Conservation (phyloP, 1,140 invertebrate genomes). For the Polypedilum vanderplanki region DNA sequence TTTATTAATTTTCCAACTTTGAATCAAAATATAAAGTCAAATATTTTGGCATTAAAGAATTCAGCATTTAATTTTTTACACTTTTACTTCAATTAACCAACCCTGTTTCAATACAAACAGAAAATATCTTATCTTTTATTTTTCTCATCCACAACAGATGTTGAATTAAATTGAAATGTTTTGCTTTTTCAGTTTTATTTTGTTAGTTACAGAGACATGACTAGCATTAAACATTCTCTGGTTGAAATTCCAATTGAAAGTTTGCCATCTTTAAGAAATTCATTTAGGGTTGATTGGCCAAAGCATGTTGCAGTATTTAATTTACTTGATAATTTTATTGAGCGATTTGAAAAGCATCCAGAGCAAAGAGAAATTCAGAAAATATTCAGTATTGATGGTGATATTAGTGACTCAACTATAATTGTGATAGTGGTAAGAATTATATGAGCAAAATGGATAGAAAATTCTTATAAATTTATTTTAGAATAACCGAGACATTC, state of each 20-base stretch:
- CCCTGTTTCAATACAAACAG: no score
- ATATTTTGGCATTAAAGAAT: no score
- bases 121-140: no score
- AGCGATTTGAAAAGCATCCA: not conserved
- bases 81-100: no score
- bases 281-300: not conserved
- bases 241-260: slow-evolving; percentile 6
- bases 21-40: no score
- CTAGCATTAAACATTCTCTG: not conserved
- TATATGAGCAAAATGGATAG: not conserved
- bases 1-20: no score
- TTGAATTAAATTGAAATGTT: no score
- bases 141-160: no score
- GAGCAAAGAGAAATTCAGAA: slow-evolving; percentile 1
- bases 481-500: not conserved
- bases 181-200: not conserved
- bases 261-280: not conserved
- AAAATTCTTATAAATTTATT: not conserved
- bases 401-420: not conserved
- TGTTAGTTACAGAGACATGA: not conserved
- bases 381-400: not conserved
- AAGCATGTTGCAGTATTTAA: not conserved
- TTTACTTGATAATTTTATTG: not conserved
- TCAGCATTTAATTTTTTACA: no score
- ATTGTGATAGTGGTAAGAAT: not conserved